Evolutionary conservation across 1,140 invertebrate genomes (phyloP).

Genomic region (Platorchestia sp.): DNA sequence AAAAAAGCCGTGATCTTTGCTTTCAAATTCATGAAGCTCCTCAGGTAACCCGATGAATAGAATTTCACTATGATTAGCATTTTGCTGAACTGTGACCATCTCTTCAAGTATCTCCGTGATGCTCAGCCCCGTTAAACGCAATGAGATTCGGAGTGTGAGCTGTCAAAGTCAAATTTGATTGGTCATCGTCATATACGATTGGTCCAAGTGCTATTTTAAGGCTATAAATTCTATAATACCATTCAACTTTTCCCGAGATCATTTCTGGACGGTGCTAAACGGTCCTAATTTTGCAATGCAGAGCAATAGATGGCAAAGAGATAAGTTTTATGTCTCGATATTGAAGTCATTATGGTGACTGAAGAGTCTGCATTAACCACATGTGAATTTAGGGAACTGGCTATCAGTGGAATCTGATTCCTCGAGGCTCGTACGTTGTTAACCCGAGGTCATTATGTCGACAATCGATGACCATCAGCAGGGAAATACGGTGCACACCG

Average conservation of each 20-base stretch:
- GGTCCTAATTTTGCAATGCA: constrained; percentile 45
- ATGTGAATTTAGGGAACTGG: constrained; percentile 25
- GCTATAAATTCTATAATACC: neutral
- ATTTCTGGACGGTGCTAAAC: constrained; percentile 39
- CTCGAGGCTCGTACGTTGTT: neutral
- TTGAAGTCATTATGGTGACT: constrained; percentile 24
- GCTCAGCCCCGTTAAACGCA: neutral
- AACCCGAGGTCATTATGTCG: constrained; percentile 44
- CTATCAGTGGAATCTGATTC: constrained; percentile 47
- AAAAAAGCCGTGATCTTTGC: neutral
- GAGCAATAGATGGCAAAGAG: constrained; percentile 40
- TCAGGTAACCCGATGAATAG: neutral
- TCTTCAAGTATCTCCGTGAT: neutral
- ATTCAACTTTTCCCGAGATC: neutral
- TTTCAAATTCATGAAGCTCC: constrained; percentile 7
- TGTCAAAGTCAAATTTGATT: neutral
- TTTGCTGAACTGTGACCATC: neutral
- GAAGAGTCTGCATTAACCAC: constrained; percentile 33
- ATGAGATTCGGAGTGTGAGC: constrained; percentile 14
- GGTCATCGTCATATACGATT: neutral
- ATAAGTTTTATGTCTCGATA: constrained; percentile 49
- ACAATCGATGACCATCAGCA: constrained; percentile 39
- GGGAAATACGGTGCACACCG: neutral
- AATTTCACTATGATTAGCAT: constrained; percentile 13
- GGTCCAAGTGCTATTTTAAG: neutral